phyloP scores from a whole-genome alignment of 1,140 invertebrate genomes.

The Hestina assimilis region DNA sequence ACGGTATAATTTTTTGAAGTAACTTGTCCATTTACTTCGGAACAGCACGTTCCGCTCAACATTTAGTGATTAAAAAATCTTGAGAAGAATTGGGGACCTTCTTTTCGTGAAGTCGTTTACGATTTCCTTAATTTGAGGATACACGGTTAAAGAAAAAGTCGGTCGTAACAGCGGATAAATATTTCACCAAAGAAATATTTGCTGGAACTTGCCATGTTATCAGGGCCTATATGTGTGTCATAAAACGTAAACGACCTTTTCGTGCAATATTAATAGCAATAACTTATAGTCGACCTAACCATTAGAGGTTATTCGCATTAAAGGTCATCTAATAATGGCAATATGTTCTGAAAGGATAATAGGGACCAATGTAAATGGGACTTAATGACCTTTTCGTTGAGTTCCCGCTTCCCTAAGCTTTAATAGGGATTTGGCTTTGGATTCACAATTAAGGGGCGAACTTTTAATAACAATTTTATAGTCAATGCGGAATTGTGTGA shows the following conservation, averaged over 20 bases:
- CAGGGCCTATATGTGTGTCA: slow-evolving; percentile 3
- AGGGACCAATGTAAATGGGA: slow-evolving; percentile 52
- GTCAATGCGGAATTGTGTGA: slow-evolving; percentile 16
- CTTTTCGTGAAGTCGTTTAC: too few species aligned
- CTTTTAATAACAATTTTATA: slow-evolving; percentile 40
- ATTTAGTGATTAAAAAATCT: too few species aligned
- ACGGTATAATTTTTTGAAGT: too few species aligned
- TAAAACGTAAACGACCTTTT: slow-evolving; percentile 24
- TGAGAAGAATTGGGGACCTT: too few species aligned
- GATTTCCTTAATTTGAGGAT: too few species aligned
- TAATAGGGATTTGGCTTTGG: slow-evolving; percentile 53
- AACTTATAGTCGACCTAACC: slow-evolving; percentile 27
- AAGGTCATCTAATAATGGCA: slow-evolving; percentile 58
- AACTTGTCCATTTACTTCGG: too few species aligned
- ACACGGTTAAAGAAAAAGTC: too few species aligned
- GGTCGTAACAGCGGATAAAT: too few species aligned
- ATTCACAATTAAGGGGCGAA: slow-evolving; percentile 55
- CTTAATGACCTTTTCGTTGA: slow-evolving; percentile 41
- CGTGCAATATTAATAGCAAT: slow-evolving; percentile 36
- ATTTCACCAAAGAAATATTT: too few species aligned
- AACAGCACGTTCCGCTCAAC: too few species aligned
- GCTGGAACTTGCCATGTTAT: not conserved
- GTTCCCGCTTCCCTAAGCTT: slow-evolving; percentile 18
- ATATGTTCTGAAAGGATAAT: slow-evolving; percentile 59
- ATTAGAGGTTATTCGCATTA: slow-evolving; percentile 52